phyloP scores from a whole-genome alignment of 1,140 invertebrate genomes.

The Oncopodura yosiiana region DNA sequence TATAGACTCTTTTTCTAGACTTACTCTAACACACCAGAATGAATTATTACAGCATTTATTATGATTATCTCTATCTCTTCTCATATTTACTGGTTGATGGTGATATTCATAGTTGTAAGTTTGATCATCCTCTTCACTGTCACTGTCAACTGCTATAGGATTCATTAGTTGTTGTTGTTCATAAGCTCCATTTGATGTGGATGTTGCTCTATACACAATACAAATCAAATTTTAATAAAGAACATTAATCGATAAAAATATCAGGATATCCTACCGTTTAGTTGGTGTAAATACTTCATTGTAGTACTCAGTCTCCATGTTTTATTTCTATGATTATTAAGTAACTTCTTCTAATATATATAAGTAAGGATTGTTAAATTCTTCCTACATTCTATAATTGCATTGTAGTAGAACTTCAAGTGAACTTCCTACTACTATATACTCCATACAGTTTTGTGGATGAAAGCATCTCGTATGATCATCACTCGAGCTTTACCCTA shows the following conservation, averaged over 20 bases:
- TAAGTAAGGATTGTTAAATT: no score
- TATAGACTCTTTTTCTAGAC: not conserved
- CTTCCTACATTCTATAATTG: no score
- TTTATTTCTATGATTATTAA: not conserved
- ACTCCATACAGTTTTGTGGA: no score
- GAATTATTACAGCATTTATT: conserved; percentile 34
- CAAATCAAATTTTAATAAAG: not conserved
- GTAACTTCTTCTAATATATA: no score
- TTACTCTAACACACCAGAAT: conserved; percentile 34
- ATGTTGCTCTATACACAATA: not conserved
- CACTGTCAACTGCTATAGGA: conserved; percentile 6
- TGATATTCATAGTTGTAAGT: not conserved
- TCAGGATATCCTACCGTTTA: conserved; percentile 5
- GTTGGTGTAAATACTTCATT: conserved; percentile 27
- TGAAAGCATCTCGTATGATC: no score
- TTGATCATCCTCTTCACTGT: not conserved
- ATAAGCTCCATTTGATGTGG: not conserved
- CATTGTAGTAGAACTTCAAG: no score
- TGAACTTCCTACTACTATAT: no score
- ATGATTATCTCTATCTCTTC: conserved; percentile 26
- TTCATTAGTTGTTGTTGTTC: not conserved
- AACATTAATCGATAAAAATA: not conserved
- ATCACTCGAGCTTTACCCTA: no score
- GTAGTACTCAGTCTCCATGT: conserved; percentile 19
- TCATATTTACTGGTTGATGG: conserved; percentile 11